Evolutionary conservation across 2,113 vertebrate species (phyloP), one percentile per base, ranked within the genome.

Genomic region (Ailurus styani): DNA sequence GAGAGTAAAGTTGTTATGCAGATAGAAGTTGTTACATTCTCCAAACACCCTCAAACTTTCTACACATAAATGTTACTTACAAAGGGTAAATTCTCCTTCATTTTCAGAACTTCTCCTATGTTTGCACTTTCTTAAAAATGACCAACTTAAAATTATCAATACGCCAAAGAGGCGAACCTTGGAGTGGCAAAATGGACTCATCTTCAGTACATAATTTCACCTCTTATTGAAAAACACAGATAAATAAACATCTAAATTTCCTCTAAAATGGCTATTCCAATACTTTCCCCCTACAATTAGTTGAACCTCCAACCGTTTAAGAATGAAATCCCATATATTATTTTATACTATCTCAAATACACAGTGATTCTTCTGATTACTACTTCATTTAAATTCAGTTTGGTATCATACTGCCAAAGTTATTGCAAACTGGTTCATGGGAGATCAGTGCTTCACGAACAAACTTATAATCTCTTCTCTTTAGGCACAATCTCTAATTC

Each of bases 331-430:
- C 42, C 29, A 27, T 64, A 10, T 14, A 68, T 68, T 70, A 77
- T 93, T 90, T 85, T 54, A 86, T 81, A 25, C 20, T 62, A 88
- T 86, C 37, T 85, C 31, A 73, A 85, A 84, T 18, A 82, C 64
- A 96, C 3, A 54, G 14, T 27, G 11, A 31, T 73, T 91, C 37
- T 5, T 91, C 27, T 73, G 45, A 79, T 78, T 73, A 68, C 70
- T 82, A 68, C 93, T 95, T 95, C 40, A 73, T n/a, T 97, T 83
- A 95, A 87, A 90, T 31, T 81, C 40, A 42, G 13, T 90, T 92
- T 87, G n/a, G 1, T 93, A 85, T 47, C 31, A 93, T 60, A 12
- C 27, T 66, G 7, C 7, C 15, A 91, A 62, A 75, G 17, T 14
- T 14, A 81, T 11, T 75, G 37, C 70, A 8, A 60, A 94, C n/a